Base-by-base conservation (phyloP, 23 tunicate genomes). In the Ciona savignyi region DNA sequence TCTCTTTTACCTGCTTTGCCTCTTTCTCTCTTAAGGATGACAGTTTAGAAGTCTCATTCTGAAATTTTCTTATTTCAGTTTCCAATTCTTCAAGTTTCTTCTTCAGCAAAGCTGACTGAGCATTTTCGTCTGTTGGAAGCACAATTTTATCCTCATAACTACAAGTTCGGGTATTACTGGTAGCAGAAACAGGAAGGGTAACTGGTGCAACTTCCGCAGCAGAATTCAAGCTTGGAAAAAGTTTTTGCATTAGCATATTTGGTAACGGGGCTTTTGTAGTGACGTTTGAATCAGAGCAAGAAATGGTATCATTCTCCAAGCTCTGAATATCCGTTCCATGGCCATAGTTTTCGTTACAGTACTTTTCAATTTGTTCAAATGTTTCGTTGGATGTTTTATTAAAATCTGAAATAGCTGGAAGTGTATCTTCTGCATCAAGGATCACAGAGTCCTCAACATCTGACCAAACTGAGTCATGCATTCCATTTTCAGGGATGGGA, bases 281-380 rank as follows among this genome's bases (percentile, higher is more conserved):
- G n/a, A 3, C 27, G 9, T 19, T 27, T 6, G 4, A 15, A 42
- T 9, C 56, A 15, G 56, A 15, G 48, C 23, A 22, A 22, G 35
- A 30, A 25, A 48, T 42, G 11, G 56, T 9, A 4, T 72, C 77
- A 72, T 42, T 42, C 11, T 35, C 65, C 19, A 72, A 32, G 21
- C 73, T 75, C 2, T 66, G 66, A 22, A 66, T 80, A 1, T 63
- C 31, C 23, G 56, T 72, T n/a, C 31, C 34, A 60, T 82, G 74
- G 34, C 66, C 82, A 56, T 75, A 85, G 33, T 72, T 60, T 33
- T 78, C 74, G 70, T 85, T 85, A 70, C 91, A 85, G 33, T 64
- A 85, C 49, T 78, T 73, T 60, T 85, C 91, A 70, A 85, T 85
- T 78, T 85, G 91, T 60, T 85, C 91, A 73, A 85, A 85, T 25